Evolutionary conservation across 2,113 vertebrate genomes (phyloP).

Genomic region (Arvicanthis niloticus): DNA sequence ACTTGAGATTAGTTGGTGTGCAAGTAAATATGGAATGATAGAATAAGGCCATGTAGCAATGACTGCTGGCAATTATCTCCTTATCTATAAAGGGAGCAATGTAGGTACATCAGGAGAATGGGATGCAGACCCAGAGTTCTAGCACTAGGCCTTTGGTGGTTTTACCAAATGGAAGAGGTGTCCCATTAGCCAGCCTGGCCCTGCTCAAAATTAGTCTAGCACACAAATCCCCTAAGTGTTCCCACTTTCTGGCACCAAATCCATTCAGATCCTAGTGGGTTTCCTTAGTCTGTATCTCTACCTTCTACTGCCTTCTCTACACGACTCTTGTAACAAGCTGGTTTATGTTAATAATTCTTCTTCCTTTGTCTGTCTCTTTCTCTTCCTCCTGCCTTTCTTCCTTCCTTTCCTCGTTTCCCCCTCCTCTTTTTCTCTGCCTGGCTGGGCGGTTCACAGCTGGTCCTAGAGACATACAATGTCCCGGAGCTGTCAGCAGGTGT

Average conservation of each 20-base stretch:
- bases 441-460: conserved; percentile 88
- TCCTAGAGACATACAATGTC: conserved; percentile 97
- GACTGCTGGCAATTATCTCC: neutral
- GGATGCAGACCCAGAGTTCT: fast-evolving
- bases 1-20: neutral
- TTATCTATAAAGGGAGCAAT: neutral
- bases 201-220: neutral
- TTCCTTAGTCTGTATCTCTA: neutral
- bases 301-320: neutral
- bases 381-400: neutral
- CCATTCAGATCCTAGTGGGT: neutral
- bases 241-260: neutral
- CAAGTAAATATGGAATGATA: neutral
- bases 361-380: neutral
- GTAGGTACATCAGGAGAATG: neutral
- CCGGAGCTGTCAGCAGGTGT: conserved; percentile 97
- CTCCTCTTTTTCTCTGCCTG: neutral
- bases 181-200: neutral
- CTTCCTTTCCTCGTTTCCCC: neutral
- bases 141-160: neutral
- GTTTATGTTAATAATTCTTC: neutral
- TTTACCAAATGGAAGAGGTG: neutral
- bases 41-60: too few species aligned
- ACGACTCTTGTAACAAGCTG: neutral
- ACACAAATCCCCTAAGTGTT: neutral